Evolutionary conservation across 1,140 invertebrate genomes (phyloP).

Genomic region (Brachionus paranguensis): DNA sequence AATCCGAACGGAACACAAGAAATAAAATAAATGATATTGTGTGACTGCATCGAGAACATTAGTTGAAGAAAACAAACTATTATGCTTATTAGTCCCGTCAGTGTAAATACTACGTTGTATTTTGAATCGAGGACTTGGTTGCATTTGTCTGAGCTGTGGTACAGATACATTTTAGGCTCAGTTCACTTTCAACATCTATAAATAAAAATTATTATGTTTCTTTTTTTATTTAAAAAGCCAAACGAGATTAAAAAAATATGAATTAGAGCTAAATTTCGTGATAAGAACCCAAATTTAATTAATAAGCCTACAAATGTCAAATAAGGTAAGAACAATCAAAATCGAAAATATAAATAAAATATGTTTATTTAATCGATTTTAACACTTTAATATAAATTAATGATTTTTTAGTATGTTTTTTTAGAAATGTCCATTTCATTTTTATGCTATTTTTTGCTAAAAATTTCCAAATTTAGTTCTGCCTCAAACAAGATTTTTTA

Average conservation of each 20-base stretch:
- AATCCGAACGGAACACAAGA: background rate
- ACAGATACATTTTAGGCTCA: background rate
- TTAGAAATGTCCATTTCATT: background rate
- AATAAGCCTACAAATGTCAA: background rate
- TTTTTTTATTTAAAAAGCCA: background rate
- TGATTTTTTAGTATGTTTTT: background rate
- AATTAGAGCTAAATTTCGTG: background rate
- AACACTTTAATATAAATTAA: background rate
- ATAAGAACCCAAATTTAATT: background rate
- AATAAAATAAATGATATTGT: background rate
- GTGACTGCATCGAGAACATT: background rate
- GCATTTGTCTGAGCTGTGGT: background rate
- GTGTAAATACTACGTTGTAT: background rate
- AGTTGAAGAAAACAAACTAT: background rate
- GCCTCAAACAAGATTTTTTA: too few relatives aligned
- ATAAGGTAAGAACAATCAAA: too few relatives aligned
- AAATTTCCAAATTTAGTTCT: background rate
- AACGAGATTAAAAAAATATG: background rate
- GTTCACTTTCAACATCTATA: background rate
- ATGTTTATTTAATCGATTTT: background rate
- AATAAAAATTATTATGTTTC: background rate
- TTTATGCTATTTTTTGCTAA: background rate
- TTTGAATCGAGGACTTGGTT: background rate
- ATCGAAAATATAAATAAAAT: background rate
- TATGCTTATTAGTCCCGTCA: background rate